A percentile compares a stretch with the other conserved stretches of the same genome.
phyloP scores from a whole-genome alignment of 2,888 invertebrate species.

The Machimus atricapillus region DNA sequence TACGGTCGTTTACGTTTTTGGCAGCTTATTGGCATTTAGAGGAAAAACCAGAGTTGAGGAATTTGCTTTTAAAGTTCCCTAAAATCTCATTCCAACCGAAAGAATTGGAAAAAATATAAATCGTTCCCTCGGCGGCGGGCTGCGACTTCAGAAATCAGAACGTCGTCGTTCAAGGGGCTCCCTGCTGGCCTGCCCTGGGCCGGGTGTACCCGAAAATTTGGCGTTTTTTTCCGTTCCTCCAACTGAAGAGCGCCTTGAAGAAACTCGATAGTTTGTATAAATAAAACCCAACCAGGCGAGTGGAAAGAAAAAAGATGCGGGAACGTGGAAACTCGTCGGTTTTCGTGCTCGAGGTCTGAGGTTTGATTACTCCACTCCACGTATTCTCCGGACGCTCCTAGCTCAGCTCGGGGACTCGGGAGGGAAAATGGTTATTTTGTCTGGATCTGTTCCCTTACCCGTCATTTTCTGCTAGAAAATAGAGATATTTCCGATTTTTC shows the following conservation, averaged over 20 bases:
- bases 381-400: not conserved
- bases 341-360: not conserved
- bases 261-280: not conserved
- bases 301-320: not conserved
- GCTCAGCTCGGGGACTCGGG: not conserved
- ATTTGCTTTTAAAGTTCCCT: not conserved
- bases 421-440: not conserved
- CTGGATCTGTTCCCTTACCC: not conserved
- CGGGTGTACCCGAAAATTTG: not conserved
- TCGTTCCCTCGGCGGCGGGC: not conserved
- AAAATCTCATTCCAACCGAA: not conserved
- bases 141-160: not conserved
- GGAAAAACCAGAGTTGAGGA: not conserved
- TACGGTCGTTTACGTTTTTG: not conserved
- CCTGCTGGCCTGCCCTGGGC: not conserved
- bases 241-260: not conserved
- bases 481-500: not conserved
- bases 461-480: not conserved
- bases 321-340: not conserved
- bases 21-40: not conserved
- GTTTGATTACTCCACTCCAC: not conserved
- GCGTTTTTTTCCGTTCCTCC: not conserved
- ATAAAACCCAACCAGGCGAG: not conserved
- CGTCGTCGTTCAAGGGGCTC: not conserved
- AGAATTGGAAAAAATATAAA: not conserved